These are phyloP conservation scores for Minunthozetes semirufus DNA, from an alignment of 2,888 invertebrate genomes.

Conservation along the genomic window DNA sequence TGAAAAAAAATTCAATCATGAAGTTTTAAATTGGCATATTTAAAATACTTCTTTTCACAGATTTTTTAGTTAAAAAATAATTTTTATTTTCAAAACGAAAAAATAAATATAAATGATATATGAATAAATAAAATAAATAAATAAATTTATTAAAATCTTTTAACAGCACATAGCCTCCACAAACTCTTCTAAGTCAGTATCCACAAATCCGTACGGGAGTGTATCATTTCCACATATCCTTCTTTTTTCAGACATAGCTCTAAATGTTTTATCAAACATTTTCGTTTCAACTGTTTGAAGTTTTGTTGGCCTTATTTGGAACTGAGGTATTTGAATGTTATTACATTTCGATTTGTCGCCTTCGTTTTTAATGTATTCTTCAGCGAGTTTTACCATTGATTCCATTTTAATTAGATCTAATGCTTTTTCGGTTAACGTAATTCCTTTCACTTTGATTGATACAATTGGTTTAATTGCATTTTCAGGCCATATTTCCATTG, in stretches of 20 bases:
- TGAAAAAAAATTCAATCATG: too few relatives aligned
- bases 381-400: constrained; percentile 4
- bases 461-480: background rate
- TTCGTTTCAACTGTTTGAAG: constrained; percentile 19
- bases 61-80: too few relatives aligned
- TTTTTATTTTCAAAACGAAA: too few relatives aligned
- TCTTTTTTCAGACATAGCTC: constrained; percentile 26
- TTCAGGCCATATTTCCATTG: constrained; percentile 41
- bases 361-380: background rate
- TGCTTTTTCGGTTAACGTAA: constrained; percentile 11
- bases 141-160: too few relatives aligned
- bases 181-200: background rate
- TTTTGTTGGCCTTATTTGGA: background rate
- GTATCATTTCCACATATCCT: background rate
- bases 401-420: constrained; percentile 10
- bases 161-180: too few relatives aligned
- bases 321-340: background rate
- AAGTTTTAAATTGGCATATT: too few relatives aligned
- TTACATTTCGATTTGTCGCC: background rate
- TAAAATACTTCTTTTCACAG: too few relatives aligned
- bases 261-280: constrained; percentile 15
- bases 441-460: constrained; percentile 13
- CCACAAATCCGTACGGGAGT: constrained; percentile 2
- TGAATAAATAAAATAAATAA: too few relatives aligned
- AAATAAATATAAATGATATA: background rate